These are phyloP conservation scores for Lutraria lutraria DNA, from an alignment of 2,888 invertebrate genomes.

Conservation along the genomic window DNA sequence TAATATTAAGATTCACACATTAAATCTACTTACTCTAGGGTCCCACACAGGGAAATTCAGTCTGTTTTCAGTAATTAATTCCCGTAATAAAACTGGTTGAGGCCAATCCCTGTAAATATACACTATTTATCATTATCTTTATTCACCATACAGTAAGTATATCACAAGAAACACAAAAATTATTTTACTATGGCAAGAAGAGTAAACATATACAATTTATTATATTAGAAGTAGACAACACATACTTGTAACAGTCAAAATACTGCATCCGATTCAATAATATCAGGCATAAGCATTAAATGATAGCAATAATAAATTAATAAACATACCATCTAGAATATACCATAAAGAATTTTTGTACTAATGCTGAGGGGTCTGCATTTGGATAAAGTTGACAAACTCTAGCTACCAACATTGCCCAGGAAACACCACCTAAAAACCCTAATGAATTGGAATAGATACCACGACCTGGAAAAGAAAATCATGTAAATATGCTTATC, in stretches of 20 bases:
- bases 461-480: constrained; percentile 90
- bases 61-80: constrained; percentile 93
- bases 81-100: constrained; percentile 97
- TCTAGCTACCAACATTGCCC: constrained; percentile 99
- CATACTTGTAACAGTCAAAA: not conserved
- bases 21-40: constrained; percentile 89
- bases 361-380: constrained; percentile 96
- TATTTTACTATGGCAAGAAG: not conserved
- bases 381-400: constrained; percentile 99
- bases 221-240: not conserved
- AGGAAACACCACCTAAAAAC: constrained; percentile 98
- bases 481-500: not conserved
- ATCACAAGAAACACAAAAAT: not conserved
- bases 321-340: constrained; percentile 94
- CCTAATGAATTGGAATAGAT: constrained; percentile 99
- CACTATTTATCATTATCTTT: not conserved
- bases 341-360: constrained; percentile 99
- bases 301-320: not conserved
- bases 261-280: not conserved
- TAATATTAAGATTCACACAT: not conserved
- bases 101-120: constrained; percentile 93
- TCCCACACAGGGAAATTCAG: constrained; percentile 98
- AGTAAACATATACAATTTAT: not conserved
- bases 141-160: not conserved
- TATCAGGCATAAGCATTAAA: not conserved